Conservation (phyloP, 64 coral and sea anemone species). For the Actinia equina region DNA sequence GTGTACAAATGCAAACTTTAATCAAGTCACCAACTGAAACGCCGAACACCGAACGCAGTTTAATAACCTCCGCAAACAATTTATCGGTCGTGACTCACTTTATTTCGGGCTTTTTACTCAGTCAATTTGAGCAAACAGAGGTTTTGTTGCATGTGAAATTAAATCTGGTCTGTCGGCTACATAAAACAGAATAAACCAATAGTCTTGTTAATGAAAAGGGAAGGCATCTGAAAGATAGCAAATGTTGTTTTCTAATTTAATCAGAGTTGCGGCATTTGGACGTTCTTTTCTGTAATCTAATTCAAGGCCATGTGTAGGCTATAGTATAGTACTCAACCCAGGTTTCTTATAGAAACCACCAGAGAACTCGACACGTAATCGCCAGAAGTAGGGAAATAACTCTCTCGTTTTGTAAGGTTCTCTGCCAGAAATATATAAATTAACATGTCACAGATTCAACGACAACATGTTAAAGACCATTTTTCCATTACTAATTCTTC, state of each 20-base stretch:
- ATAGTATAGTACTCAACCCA: background rate
- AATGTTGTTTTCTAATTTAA: constrained; percentile 29
- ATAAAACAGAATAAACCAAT: constrained; percentile 23
- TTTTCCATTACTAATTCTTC: too few species aligned
- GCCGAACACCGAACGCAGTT: background rate
- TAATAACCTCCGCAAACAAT: constrained; percentile 40
- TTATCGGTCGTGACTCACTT: constrained; percentile 14
- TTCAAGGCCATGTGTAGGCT: constrained; percentile 9
- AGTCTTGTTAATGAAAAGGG: constrained; percentile 20
- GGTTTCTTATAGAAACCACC: background rate
- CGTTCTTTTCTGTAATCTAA: constrained; percentile 8
- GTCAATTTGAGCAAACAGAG: constrained; percentile 40
- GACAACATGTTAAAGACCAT: too few species aligned
- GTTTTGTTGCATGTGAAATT: constrained; percentile 31
- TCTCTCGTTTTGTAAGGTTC: too few species aligned
- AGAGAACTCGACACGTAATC: background rate
- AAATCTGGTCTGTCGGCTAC: constrained; percentile 29
- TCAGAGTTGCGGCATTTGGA: constrained; percentile 21
- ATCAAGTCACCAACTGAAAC: background rate
- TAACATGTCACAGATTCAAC: too few species aligned
- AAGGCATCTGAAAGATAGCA: constrained; percentile 8
- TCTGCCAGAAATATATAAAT: too few species aligned
- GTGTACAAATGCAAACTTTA: constrained; percentile 32
- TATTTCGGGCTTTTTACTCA: constrained; percentile 36
- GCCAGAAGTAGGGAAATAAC: too few species aligned